These are phyloP conservation scores for Vanacampus margaritifer DNA, from an alignment of 2,113 vertebrate genomes.

Conservation along the genomic window DNA sequence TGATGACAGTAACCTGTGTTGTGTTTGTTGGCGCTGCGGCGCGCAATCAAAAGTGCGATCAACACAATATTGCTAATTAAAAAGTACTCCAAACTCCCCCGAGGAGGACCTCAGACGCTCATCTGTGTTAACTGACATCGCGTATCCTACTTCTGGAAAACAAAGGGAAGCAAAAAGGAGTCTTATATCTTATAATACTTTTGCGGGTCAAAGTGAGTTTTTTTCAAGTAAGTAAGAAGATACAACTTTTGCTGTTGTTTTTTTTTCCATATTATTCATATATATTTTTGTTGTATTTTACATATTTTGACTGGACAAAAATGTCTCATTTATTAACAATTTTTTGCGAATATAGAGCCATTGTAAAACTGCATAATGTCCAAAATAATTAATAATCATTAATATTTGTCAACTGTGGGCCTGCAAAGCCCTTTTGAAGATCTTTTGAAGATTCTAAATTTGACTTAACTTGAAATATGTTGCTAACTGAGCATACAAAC, in stretches of 20 bases:
- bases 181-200: background rate
- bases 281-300: background rate
- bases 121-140: constrained; percentile 21
- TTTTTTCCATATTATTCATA: background rate
- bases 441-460: too few species aligned
- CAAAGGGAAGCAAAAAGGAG: background rate
- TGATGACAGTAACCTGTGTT: constrained; percentile 55
- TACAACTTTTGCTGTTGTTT: background rate
- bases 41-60: constrained; percentile 51
- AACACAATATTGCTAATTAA: constrained; percentile 61
- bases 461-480: too few species aligned
- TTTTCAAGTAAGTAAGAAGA: background rate
- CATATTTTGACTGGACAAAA: too few species aligned
- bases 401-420: too few species aligned
- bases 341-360: too few species aligned
- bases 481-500: too few species aligned
- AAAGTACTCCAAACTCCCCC: constrained; percentile 42
- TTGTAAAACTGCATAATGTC: too few species aligned
- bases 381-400: too few species aligned
- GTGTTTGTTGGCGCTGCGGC: constrained; percentile 15
- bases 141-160: background rate
- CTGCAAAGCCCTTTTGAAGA: too few species aligned
- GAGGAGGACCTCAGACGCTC: constrained; percentile 32
- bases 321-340: too few species aligned
- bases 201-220: background rate